These are phyloP conservation scores for Sminthurinus signatus DNA, from an alignment of 1,140 invertebrate species.

Conservation along the genomic window DNA sequence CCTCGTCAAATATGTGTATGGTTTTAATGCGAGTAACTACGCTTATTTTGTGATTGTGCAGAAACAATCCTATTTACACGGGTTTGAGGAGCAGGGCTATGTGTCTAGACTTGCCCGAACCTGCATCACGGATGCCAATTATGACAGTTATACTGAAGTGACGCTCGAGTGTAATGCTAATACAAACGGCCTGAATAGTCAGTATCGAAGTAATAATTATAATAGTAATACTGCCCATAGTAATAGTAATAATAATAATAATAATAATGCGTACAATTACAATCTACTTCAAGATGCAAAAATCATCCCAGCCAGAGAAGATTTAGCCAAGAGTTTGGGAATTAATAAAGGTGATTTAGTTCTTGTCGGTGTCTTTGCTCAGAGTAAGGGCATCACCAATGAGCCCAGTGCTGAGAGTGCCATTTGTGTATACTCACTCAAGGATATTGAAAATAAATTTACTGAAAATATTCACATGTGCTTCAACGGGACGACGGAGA, in stretches of 20 bases:
- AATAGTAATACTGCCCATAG: slow-evolving; percentile 49
- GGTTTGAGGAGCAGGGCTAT: slow-evolving; percentile 81
- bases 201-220: slow-evolving; percentile 36
- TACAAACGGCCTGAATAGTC: slow-evolving; percentile 52
- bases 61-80: slow-evolving; percentile 78
- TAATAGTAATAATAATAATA: slow-evolving; percentile 43
- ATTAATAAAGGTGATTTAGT: slow-evolving; percentile 68
- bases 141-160: slow-evolving; percentile 92
- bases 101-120: slow-evolving; percentile 80
- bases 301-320: slow-evolving; percentile 68
- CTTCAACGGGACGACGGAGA: slow-evolving; percentile 86
- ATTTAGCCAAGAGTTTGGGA: slow-evolving; percentile 69
- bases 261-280: slow-evolving; percentile 57
- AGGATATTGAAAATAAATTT: slow-evolving; percentile 85
- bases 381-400: slow-evolving; percentile 71
- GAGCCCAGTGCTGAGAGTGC: slow-evolving; percentile 70
- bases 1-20: slow-evolving; percentile 89
- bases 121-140: slow-evolving; percentile 88
- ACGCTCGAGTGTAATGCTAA: slow-evolving; percentile 78
- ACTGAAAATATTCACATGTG: slow-evolving; percentile 95
- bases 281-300: slow-evolving; percentile 89
- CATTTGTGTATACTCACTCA: slow-evolving; percentile 74
- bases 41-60: slow-evolving; percentile 94
- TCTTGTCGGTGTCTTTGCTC: slow-evolving; percentile 76
- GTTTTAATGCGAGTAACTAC: slow-evolving; percentile 88